Base-by-base conservation (phyloP, 2,888 invertebrate species). In the Troides oblongomaculatus region DNA sequence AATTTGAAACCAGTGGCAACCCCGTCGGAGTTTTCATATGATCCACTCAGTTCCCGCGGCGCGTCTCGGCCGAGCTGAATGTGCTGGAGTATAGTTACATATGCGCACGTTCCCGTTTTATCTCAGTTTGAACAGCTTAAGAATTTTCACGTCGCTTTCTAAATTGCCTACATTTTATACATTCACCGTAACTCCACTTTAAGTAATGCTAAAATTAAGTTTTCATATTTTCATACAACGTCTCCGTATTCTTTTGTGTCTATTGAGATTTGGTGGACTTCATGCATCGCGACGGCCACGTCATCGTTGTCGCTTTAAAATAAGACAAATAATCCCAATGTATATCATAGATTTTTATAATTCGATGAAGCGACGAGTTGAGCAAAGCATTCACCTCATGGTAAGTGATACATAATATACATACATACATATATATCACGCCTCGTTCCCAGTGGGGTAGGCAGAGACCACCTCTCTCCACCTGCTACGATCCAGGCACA, bases 121-220 rank as follows among this genome's bases (percentile, higher is more conserved):
- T 72, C 70, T 71, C 64, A 62, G 68, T 72, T 72, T 72, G 65
- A 68, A 72, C 73, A 70, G 71, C 70, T 64, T 62, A 64, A 66
- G 68, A 50, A 68, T 65, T 59, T 59, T 68, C 59, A 46, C 30
- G 17, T 17, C 21, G 23, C 61, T 36, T 53, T 62, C 66, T 56
- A 66, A 59, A 66, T 66, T 56, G 30, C 21, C 23, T 1, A 39
- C 23, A 62, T 18, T 66, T 23, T 8, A 21, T 57, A 39, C 39
- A 61, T 36, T 36, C 14, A 18, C 50, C 50, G 50, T 50, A 50
- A 50, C 50, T 50, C 50, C 14, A 14, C 14, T 46, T 17, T 50
- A 50, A 50, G 50, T 50, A 50, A 50, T 50, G 12, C 50, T 14
- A 17, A 1, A 14, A 50, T 50, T 18, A 50, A 50, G 50, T 50